Conservation (phyloP, 2,888 invertebrate species). For the Cheilosia grossa region DNA sequence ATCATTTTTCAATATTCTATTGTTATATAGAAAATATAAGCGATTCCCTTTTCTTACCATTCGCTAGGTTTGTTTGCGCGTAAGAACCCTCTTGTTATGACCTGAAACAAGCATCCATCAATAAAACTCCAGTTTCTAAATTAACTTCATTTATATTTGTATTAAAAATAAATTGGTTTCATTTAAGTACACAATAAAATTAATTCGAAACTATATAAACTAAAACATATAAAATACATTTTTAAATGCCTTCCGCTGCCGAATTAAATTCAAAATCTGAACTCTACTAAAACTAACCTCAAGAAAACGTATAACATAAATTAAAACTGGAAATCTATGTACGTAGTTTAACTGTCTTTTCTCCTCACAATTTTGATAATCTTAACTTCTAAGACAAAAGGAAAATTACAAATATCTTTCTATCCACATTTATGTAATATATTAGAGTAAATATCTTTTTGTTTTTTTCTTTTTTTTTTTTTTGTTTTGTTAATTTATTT, state of each 20-base stretch:
- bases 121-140: slow-evolving; percentile 31
- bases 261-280: slow-evolving; percentile 69
- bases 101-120: neutral
- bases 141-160: slow-evolving; percentile 73
- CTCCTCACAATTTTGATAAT: slow-evolving; percentile 17
- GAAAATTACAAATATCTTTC: slow-evolving; percentile 32
- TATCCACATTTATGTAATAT: slow-evolving; percentile 57
- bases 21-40: too few relatives aligned
- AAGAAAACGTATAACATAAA: neutral
- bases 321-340: slow-evolving; percentile 10
- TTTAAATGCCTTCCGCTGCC: slow-evolving; percentile 63
- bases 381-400: slow-evolving; percentile 19
- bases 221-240: slow-evolving; percentile 47
- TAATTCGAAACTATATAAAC: slow-evolving; percentile 57
- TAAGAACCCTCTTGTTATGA: too few relatives aligned
- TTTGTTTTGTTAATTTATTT: slow-evolving; percentile 9
- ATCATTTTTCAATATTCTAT: too few relatives aligned
- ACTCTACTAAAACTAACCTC: slow-evolving; percentile 42
- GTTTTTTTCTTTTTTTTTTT: slow-evolving; percentile 16
- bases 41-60: too few relatives aligned
- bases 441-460: slow-evolving; percentile 50
- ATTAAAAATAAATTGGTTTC: slow-evolving; percentile 74
- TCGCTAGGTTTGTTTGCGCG: too few relatives aligned
- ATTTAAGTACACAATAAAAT: slow-evolving; percentile 73
- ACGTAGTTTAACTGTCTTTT: slow-evolving; percentile 45